These are phyloP conservation scores for Gasterosteus nipponicus DNA, from an alignment of 2,113 vertebrate species.

Conservation along the genomic window DNA sequence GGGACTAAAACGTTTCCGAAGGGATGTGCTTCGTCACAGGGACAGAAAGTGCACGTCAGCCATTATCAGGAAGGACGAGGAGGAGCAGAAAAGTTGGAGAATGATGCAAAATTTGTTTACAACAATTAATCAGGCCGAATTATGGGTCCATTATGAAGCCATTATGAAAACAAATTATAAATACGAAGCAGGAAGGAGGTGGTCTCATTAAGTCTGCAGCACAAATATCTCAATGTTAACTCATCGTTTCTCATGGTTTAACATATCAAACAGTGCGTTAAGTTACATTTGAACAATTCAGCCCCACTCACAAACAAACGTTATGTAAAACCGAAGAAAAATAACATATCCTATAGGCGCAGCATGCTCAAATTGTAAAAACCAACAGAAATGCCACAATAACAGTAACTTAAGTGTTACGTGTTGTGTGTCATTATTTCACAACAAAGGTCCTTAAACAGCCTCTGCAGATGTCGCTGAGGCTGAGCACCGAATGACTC, in stretches of 20 bases:
- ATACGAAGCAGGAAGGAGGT: background rate
- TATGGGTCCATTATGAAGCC: background rate
- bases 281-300: background rate
- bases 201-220: background rate
- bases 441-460: conserved; percentile 39
- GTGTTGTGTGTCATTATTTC: conserved; percentile 39
- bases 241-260: background rate
- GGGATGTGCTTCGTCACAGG: conserved; percentile 36
- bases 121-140: background rate
- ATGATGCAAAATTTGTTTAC: background rate
- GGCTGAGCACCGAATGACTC: conserved; percentile 65
- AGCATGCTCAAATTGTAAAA: conserved; percentile 17
- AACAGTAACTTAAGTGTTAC: conserved; percentile 21
- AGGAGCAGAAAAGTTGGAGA: background rate
- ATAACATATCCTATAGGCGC: background rate
- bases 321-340: background rate
- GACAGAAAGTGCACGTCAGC: conserved; percentile 40
- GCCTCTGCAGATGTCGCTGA: conserved; percentile 47
- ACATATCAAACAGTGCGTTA: background rate
- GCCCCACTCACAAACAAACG: background rate
- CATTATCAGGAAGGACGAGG: conserved; percentile 20
- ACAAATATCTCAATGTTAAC: background rate
- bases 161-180: background rate
- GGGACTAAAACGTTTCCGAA: conserved; percentile 66
- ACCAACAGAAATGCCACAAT: conserved; percentile 30